Base-by-base conservation (phyloP, 2,113 vertebrate genomes). In the Morone saxatilis region DNA sequence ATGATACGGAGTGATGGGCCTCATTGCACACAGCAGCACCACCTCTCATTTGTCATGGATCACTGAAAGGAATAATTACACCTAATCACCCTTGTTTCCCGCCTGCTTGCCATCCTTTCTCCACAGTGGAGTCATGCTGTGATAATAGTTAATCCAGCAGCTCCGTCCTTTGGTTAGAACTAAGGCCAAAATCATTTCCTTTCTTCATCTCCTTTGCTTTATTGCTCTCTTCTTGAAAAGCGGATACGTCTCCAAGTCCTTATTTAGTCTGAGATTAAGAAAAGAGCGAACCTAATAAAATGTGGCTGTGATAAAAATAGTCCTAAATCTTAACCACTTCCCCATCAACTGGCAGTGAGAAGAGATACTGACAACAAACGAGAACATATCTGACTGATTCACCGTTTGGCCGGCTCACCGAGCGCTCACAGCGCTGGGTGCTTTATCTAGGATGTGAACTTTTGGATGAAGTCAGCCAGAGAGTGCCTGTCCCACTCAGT, bases 1-100 rank as follows among this genome's bases (percentile, higher is more conserved):
- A 79, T 84, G 56, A 82, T 25, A 25, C 40, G 57, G 40, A 68
- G 43, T 50, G 71, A 78, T 60, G 51, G 43, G 71, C 67, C n/a
- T 73, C 61, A 20, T 40, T 81, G 83, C 57, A 78, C 77, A 75
- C 59, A 81, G 53, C 65, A 59, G 36, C 75, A 70, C 69, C 57
- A 75, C 63, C 59, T 84, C 65, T 57, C 67, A 69, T 72, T 78
- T 63, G 62, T 77, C 78, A 80, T 59, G 80, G 87, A 87, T 89
- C 76, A 86, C 76, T 79, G 83, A 79, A 81, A 81, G 67, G 66
- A 83, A 81, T 88, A 86, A 90, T 87, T 86, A 77, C 51, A 81
- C 65, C 36, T 76, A 76, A 88, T 78, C 56, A 66, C 62, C 71
- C 41, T 12, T 38, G 50, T 73, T 50, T 53, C 14, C 47, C 11